A percentile compares a stretch with the other conserved stretches of the same genome.
phyloP scores from a whole-genome alignment of 2,888 invertebrate genomes.

The Hipparchia semele region DNA sequence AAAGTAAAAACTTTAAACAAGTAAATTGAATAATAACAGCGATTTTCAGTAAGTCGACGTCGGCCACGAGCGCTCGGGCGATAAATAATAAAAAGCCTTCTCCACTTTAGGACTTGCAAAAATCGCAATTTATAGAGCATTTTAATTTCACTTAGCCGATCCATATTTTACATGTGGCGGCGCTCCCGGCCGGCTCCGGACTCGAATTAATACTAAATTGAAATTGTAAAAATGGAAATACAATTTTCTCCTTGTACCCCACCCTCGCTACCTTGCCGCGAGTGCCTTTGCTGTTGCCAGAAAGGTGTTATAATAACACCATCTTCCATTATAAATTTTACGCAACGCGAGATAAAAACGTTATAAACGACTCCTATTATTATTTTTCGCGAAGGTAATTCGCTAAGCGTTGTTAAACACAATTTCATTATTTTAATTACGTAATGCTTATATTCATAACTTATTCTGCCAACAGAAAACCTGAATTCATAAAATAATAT shows the following conservation, averaged over 20 bases:
- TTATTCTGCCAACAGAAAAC: not conserved
- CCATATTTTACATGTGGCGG: constrained; percentile 83
- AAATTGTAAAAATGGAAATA: constrained; percentile 84
- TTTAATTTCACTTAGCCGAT: constrained; percentile 84
- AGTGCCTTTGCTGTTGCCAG: constrained; percentile 61
- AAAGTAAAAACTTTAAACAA: constrained; percentile 72
- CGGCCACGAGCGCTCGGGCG: constrained; percentile 69
- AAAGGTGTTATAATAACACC: constrained; percentile 71
- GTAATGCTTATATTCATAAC: not conserved
- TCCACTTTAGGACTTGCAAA: constrained; percentile 84
- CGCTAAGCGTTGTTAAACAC: not conserved
- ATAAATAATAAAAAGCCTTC: constrained; percentile 83
- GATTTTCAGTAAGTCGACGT: constrained; percentile 76
- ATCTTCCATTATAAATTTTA: constrained; percentile 60
- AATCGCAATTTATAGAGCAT: constrained; percentile 84
- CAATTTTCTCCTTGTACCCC: constrained; percentile 78
- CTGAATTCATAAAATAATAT: constrained; percentile 32
- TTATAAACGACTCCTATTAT: constrained; percentile 28
- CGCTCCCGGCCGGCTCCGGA: constrained; percentile 74
- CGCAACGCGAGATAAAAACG: constrained; percentile 34
- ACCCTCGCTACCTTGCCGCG: constrained; percentile 59
- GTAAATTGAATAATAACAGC: constrained; percentile 80
- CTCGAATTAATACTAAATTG: constrained; percentile 83
- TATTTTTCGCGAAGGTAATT: constrained; percentile 18
- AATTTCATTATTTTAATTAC: not conserved